A percentile compares a stretch with the other conserved stretches of the same genome.
Evolutionary conservation across 2,113 vertebrate species (phyloP).

Genomic region (Triplophysa tibetana): DNA sequence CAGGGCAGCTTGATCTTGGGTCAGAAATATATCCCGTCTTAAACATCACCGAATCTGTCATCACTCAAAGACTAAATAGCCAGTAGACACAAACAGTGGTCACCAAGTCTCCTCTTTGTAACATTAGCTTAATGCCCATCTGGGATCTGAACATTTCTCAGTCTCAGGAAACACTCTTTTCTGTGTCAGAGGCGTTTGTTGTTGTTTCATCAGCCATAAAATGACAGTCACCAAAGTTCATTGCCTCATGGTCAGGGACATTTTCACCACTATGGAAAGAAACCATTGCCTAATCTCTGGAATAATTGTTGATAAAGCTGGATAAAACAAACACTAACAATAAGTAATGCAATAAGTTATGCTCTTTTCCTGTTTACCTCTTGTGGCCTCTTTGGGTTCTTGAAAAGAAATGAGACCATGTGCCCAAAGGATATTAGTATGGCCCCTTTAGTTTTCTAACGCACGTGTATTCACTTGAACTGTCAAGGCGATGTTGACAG

Average conservation of each 20-base stretch:
- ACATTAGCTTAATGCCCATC: slow-evolving; percentile 38
- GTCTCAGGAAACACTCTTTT: slow-evolving; percentile 6
- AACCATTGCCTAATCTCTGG: slow-evolving; percentile 54
- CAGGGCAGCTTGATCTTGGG: neutral
- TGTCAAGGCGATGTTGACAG: neutral
- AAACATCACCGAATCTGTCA: slow-evolving; percentile 7
- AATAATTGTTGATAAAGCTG: slow-evolving; percentile 65
- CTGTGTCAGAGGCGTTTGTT: neutral
- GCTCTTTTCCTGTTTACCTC: slow-evolving; percentile 34
- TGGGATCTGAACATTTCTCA: slow-evolving; percentile 12
- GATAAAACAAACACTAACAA: slow-evolving; percentile 63
- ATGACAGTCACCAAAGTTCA: slow-evolving; percentile 60
- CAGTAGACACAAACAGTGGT: slow-evolving; percentile 22
- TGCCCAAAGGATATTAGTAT: slow-evolving; percentile 16
- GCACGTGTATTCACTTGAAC: neutral
- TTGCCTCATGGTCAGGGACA: slow-evolving; percentile 57
- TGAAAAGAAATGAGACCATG: neutral
- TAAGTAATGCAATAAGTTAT: slow-evolving; percentile 42
- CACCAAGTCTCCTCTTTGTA: neutral
- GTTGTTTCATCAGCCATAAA: slow-evolving; percentile 27
- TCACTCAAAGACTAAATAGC: neutral
- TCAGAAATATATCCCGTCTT: neutral
- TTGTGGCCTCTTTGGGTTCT: neutral
- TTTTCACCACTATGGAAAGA: slow-evolving; percentile 60
- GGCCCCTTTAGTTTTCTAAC: neutral